Conservation (phyloP, 2,797 vertebrate species). For the Crocodylus rhombifer region DNA sequence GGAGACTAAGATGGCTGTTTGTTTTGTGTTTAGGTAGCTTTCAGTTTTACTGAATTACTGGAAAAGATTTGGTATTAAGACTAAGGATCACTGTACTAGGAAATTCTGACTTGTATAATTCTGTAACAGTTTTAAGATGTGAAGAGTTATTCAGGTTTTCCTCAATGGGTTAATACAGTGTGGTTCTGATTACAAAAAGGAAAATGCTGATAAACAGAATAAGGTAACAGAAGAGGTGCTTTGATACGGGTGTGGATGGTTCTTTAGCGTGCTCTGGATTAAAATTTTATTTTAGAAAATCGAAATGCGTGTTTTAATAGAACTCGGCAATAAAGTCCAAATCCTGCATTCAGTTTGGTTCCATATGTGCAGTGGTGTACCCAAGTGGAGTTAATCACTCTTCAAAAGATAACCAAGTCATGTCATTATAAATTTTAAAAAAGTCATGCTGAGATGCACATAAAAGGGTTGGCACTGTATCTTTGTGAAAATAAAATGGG, state of each 20-base stretch:
- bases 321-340: rapidly evolving
- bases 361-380: rapidly evolving
- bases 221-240: rapidly evolving
- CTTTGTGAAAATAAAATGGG: background rate
- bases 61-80: background rate
- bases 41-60: background rate
- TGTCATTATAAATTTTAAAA: background rate
- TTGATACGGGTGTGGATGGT: rapidly evolving
- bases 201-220: background rate
- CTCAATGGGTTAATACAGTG: background rate
- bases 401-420: background rate
- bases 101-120: background rate
- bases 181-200: background rate
- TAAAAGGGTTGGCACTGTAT: background rate
- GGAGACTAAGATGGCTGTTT: background rate
- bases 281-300: background rate
- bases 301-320: background rate
- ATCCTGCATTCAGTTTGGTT: background rate
- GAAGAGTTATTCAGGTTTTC: background rate
- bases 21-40: background rate
- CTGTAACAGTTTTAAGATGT: background rate
- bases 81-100: background rate
- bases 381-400: background rate
- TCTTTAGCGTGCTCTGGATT: background rate
- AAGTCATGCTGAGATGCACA: background rate